phyloP scores from a whole-genome alignment of 2,113 vertebrate species.

The Eidolon helvum region DNA sequence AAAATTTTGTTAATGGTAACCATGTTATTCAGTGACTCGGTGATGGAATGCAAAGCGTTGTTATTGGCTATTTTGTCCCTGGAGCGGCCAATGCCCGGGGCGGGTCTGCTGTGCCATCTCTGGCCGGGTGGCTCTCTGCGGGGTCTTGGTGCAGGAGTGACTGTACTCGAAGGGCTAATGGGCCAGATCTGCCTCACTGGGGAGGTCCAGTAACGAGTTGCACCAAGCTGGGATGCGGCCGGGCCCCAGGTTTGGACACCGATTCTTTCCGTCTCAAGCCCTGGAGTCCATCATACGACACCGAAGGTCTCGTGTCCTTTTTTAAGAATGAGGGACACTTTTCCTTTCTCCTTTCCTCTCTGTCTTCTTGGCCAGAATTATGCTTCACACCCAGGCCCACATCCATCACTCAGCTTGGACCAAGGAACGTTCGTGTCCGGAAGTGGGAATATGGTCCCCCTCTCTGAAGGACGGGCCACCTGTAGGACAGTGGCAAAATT shows the following conservation, averaged over 20 bases:
- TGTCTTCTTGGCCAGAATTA: too few species aligned
- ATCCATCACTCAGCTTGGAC: too few species aligned
- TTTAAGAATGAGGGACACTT: not conserved
- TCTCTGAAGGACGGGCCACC: too few species aligned
- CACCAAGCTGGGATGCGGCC: rapidly evolving
- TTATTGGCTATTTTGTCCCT: not conserved
- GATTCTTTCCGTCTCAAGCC: not conserved
- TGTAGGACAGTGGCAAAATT: too few species aligned
- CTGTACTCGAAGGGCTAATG: not conserved
- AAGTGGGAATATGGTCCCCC: too few species aligned
- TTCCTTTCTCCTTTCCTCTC: not conserved
- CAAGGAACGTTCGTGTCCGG: too few species aligned
- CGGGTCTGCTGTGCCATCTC: not conserved
- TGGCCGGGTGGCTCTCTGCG: rapidly evolving
- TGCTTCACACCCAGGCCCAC: too few species aligned
- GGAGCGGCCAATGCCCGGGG: rapidly evolving
- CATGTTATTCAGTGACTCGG: not conserved
- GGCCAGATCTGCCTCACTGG: rapidly evolving
- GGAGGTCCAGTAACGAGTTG: rapidly evolving
- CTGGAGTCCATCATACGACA: rapidly evolving
- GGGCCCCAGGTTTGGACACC: too few species aligned
- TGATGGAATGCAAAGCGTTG: conserved; percentile 44
- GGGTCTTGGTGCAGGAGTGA: not conserved
- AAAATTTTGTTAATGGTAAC: conserved; percentile 48
- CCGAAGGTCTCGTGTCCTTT: rapidly evolving